A percentile compares a stretch with the other conserved stretches of the same genome.
Conservation (phyloP, 1,140 invertebrate genomes). For the Macrocentrus cingulum region DNA sequence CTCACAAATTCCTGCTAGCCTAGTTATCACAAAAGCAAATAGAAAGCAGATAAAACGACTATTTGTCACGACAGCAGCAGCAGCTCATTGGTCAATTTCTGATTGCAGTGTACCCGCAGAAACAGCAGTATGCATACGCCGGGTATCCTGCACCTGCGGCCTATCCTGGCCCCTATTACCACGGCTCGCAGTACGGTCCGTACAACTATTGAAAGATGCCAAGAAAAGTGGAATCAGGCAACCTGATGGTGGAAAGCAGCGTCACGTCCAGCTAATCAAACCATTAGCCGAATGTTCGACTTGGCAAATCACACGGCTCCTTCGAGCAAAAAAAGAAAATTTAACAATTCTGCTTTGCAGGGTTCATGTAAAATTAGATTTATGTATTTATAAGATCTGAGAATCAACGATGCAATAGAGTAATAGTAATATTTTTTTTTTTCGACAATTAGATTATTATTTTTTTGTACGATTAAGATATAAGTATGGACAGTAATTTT, state of each 20-base stretch:
- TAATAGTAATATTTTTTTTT: no score
- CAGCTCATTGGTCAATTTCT: slow-evolving; percentile 8
- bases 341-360: neutral
- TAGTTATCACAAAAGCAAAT: neutral
- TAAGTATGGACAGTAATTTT: no score
- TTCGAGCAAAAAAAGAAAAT: neutral
- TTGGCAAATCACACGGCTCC: no score
- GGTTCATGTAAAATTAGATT: no score
- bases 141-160: slow-evolving; percentile 82
- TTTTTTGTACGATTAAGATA: no score
- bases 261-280: neutral
- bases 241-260: slow-evolving; percentile 15
- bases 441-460: no score
- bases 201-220: slow-evolving; percentile 75
- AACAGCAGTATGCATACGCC: slow-evolving; percentile 86
- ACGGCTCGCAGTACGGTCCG: slow-evolving; percentile 89
- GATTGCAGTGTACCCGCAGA: slow-evolving; percentile 85
- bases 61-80: neutral
- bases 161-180: slow-evolving; percentile 84
- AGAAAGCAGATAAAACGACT: no score
- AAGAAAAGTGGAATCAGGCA: slow-evolving; percentile 21
- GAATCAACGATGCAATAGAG: no score
- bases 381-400: no score
- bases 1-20: slow-evolving; percentile 8
- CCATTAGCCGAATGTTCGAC: no score